phyloP scores from a whole-genome alignment of 2,888 invertebrate genomes.

The Ectobius pallidus region DNA sequence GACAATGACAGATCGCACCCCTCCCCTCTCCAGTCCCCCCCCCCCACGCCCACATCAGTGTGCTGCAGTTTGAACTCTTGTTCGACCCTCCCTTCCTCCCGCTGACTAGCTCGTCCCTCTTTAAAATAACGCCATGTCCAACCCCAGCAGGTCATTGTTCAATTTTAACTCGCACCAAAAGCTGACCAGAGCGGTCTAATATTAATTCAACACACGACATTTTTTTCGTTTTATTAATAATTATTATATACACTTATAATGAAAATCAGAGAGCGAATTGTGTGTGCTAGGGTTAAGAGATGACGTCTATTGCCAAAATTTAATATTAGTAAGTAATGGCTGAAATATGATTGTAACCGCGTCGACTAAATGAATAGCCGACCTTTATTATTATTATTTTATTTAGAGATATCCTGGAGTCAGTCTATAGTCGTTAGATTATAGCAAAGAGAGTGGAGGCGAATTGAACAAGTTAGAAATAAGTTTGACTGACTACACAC shows the following conservation, averaged over 20 bases:
- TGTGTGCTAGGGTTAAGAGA: too few relatives aligned
- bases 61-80: constrained; percentile 7
- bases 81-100: background rate
- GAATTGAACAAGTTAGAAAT: too few relatives aligned
- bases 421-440: too few relatives aligned
- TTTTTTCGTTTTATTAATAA: background rate
- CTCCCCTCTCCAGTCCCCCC: background rate
- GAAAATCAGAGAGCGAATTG: background rate
- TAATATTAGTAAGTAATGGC: too few relatives aligned
- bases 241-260: background rate
- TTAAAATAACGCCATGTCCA: background rate
- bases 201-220: background rate
- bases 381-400: too few relatives aligned
- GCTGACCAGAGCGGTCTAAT: background rate
- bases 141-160: background rate
- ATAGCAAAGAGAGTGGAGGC: too few relatives aligned
- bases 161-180: background rate
- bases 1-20: constrained; percentile 26
- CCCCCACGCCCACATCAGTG: background rate
- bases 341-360: too few relatives aligned
- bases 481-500: too few relatives aligned
- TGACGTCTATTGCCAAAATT: too few relatives aligned
- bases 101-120: background rate
- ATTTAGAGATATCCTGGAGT: too few relatives aligned
- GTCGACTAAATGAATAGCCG: too few relatives aligned